Conservation (phyloP, 2,888 invertebrate genomes). For the Megaustenia siamemsis region DNA sequence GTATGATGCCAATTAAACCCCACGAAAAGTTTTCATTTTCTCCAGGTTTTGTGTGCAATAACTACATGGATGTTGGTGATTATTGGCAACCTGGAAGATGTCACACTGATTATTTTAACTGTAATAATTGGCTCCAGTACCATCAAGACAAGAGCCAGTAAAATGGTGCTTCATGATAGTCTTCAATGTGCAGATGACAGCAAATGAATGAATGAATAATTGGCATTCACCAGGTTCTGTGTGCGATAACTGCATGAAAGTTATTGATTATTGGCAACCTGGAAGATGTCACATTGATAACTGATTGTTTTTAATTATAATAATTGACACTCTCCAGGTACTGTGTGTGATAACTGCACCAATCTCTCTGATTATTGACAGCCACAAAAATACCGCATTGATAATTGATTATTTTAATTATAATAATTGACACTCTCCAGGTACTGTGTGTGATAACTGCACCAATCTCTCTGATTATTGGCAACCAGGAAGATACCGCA, state of each 20-base stretch:
- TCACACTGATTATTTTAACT: slow-evolving; percentile 86
- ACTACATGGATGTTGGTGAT: slow-evolving; percentile 98
- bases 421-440: slow-evolving; percentile 58
- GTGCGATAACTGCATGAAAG: slow-evolving; percentile 98
- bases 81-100: slow-evolving; percentile 97
- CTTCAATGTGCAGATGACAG: too few relatives aligned
- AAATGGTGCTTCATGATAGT: too few relatives aligned
- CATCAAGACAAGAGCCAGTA: too few relatives aligned
- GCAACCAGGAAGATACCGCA: slow-evolving; percentile 97
- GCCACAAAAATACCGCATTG: slow-evolving; percentile 98
- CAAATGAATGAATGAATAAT: too few relatives aligned
- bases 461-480: slow-evolving; percentile 97
- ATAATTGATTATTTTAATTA: slow-evolving; percentile 84
- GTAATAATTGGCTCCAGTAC: too few relatives aligned
- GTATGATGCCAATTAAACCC: too few relatives aligned
- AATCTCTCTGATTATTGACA: slow-evolving; percentile 96
- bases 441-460: slow-evolving; percentile 97
- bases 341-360: slow-evolving; percentile 98
- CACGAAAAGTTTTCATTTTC: too few relatives aligned
- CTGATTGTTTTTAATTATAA: background rate
- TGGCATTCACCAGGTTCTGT: slow-evolving; percentile 84
- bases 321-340: slow-evolving; percentile 79
- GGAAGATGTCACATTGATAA: slow-evolving; percentile 98
- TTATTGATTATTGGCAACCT: slow-evolving; percentile 97
- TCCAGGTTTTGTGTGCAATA: slow-evolving; percentile 91